phyloP scores from a whole-genome alignment of 2,888 invertebrate genomes.

The Sisyra nigra region DNA sequence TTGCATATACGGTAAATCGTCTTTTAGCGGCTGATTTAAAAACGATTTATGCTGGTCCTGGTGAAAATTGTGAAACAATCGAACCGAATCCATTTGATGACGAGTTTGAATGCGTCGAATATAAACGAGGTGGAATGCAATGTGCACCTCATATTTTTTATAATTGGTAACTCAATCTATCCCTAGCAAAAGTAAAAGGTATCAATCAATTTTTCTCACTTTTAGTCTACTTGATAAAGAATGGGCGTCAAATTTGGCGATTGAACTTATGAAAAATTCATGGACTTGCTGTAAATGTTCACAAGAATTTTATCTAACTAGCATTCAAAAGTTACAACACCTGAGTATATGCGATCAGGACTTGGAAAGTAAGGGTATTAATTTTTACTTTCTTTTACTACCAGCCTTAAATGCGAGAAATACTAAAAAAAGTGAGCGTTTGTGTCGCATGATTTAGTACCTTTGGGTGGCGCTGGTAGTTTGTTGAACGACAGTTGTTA shows the following conservation, averaged over 20 bases:
- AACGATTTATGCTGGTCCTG: constrained; percentile 43
- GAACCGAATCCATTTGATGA: constrained; percentile 55
- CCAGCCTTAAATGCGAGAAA: no score
- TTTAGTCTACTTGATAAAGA: constrained; percentile 45
- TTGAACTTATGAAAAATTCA: constrained; percentile 39
- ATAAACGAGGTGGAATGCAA: constrained; percentile 62
- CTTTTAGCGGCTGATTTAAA: constrained; percentile 75
- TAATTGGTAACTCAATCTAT: constrained; percentile 40
- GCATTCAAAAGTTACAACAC: constrained; percentile 62
- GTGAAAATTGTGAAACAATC: constrained; percentile 21
- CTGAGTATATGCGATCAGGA: constrained; percentile 30
- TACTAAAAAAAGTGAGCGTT: no score
- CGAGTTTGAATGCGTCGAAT: constrained; percentile 39
- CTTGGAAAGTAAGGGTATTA: no score
- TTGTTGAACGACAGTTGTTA: no score
- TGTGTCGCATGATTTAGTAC: no score
- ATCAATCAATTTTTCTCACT: background rate
- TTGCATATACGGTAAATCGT: constrained; percentile 66
- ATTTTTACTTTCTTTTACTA: no score
- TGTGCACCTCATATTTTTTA: constrained; percentile 72
- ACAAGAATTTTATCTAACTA: constrained; percentile 38
- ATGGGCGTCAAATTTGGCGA: constrained; percentile 46
- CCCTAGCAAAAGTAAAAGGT: background rate
- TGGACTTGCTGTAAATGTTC: constrained; percentile 64
- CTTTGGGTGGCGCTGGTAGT: no score